These are phyloP conservation scores for Lottia gigantea DNA, from an alignment of 2,888 invertebrate species.

Conservation along the genomic window DNA sequence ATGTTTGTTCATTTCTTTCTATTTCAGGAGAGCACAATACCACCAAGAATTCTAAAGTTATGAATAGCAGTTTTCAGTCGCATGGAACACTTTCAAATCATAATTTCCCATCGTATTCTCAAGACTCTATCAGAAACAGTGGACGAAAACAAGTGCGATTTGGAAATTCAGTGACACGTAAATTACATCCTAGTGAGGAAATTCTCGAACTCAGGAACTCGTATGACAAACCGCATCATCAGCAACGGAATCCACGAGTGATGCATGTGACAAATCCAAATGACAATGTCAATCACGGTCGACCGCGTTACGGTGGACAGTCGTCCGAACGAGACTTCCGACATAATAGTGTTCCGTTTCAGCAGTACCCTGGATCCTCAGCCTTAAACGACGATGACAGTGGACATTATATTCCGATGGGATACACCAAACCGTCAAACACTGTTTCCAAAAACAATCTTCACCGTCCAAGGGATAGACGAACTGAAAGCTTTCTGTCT, in stretches of 20 bases:
- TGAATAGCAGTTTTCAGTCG: background rate
- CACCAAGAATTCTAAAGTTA: background rate
- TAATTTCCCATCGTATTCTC: too few species aligned
- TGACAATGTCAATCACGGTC: background rate
- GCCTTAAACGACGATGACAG: too few species aligned
- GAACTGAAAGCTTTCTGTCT: slow-evolving; percentile 47
- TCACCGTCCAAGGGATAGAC: slow-evolving; percentile 25
- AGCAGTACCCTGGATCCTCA: too few species aligned
- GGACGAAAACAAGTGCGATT: slow-evolving; percentile 37
- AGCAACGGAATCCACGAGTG: background rate
- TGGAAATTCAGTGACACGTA: slow-evolving; percentile 24
- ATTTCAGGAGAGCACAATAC: background rate
- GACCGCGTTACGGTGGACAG: background rate
- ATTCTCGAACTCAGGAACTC: background rate
- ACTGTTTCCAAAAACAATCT: background rate
- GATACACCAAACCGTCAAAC: background rate
- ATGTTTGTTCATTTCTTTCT: too few species aligned
- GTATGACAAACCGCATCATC: background rate
- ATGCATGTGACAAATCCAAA: background rate
- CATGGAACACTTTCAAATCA: background rate
- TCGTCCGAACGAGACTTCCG: too few species aligned
- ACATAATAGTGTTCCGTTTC: too few species aligned
- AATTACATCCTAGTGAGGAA: background rate
- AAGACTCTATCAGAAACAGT: slow-evolving; percentile 16
- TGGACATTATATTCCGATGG: background rate